Evolutionary conservation across 2,888 invertebrate species (phyloP).

Genomic region (Pogonocherus hispidulus): DNA sequence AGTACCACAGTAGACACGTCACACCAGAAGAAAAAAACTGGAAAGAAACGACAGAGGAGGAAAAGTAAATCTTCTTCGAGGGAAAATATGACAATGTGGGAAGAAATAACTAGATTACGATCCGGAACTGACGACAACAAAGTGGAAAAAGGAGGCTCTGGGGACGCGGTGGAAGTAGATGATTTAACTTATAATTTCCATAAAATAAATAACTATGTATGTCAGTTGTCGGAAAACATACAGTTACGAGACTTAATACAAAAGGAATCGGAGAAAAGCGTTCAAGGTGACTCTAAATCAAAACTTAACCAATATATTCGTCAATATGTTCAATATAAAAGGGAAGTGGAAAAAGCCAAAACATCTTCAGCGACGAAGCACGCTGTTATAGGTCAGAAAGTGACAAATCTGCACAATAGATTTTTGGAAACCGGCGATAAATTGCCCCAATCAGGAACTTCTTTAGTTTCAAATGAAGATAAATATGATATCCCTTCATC

Average conservation of each 20-base stretch:
- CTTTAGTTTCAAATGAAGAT: conserved; percentile 19
- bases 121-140: neutral
- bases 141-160: neutral
- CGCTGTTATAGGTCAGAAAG: neutral
- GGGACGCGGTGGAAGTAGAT: neutral
- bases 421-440: neutral
- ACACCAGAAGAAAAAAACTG: neutral
- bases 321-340: conserved; percentile 33
- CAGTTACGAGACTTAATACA: neutral
- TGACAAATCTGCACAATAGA: neutral
- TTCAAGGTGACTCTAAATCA: too few species aligned
- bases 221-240: neutral
- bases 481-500: neutral
- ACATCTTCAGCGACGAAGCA: neutral
- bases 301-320: conserved; percentile 14
- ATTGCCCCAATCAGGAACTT: conserved; percentile 5
- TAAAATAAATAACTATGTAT: neutral
- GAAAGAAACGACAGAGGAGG: neutral
- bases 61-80: conserved; percentile 9
- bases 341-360: conserved; percentile 27
- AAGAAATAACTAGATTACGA: conserved; percentile 2
- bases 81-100: conserved; percentile 8
- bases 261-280: too few species aligned
- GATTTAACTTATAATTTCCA: neutral
- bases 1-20: conserved; percentile 29